phyloP scores from a whole-genome alignment of 2,113 vertebrate genomes.

The Alouatta palliata region DNA sequence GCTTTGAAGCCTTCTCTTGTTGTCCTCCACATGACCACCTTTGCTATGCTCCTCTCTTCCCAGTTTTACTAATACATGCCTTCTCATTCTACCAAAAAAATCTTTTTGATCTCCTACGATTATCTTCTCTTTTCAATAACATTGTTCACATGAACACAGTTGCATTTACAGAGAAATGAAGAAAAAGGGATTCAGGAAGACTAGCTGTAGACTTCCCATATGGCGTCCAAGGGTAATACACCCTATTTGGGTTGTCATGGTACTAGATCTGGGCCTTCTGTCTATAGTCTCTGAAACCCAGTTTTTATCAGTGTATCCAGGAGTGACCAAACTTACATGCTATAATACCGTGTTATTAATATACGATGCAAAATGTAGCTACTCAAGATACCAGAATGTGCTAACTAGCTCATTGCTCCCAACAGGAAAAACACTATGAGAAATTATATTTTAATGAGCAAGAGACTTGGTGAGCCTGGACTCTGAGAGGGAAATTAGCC shows the following conservation, averaged over 20 bases:
- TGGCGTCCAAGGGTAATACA: not conserved
- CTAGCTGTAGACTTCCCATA: not conserved
- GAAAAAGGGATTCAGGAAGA: not conserved
- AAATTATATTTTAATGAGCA: conserved; percentile 30
- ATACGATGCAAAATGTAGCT: not conserved
- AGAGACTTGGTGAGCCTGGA: not conserved
- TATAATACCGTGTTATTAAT: not conserved
- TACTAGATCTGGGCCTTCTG: not conserved
- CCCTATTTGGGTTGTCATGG: not conserved
- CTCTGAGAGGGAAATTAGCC: not conserved
- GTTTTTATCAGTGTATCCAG: not conserved
- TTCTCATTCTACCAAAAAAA: not conserved
- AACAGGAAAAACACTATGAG: not conserved
- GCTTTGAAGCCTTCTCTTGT: not conserved
- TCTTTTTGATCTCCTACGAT: not conserved
- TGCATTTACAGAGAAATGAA: not conserved
- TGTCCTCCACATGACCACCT: not conserved
- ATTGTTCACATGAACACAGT: not conserved
- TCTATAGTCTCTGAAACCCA: not conserved
- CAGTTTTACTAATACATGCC: not conserved
- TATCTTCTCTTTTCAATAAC: not conserved
- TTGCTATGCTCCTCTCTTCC: not conserved
- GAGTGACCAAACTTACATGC: not conserved
- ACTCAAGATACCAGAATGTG: not conserved
- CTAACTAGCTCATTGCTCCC: not conserved